Evolutionary conservation across 2,888 invertebrate species (phyloP), one percentile per base, ranked within the genome.

Genomic region (Mellilla xanthometata): DNA sequence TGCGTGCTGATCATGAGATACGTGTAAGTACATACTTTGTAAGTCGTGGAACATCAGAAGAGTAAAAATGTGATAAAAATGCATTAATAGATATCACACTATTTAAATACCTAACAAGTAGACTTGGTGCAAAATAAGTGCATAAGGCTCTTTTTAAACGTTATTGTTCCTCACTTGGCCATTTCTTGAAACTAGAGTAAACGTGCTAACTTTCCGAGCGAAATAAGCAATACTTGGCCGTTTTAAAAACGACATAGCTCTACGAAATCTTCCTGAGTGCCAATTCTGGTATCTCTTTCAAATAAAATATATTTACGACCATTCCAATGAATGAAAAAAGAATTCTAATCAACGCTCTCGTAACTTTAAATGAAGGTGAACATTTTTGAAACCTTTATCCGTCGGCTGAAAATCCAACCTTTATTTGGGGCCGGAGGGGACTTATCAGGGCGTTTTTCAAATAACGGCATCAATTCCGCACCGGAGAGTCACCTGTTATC

Each of bases 391-490:
- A 73, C 73, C 73, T 76, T 79, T 74, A 73, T 69, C 70, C 68
- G 61, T 52, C 49, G 57, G 49, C 60, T 68, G 68, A 72, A 71
- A 72, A 72, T 70, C 70, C 71, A 61, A 67, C 74, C 72, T 76
- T 76, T 76, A 76, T 78, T 81, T 68, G 68, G 63, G 67, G 65
- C 72, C 68, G 71, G 74, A 68, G 73, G 69, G 75, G 78, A 76
- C 78, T 81, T 82, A 82, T 81, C 81, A 69, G 76, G 65, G 68
- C 68, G 72, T 78, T 82, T 79, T 82, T 78, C 77, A 70, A 82
- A 81, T 81, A 79, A 76, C 74, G 69, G 68, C 73, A 68, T 75
- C 78, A 75, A 79, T 80, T 81, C 65, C 70, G 63, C 57, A 67
- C 72, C 75, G 70, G 66, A 67, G 73, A 68, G 71, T 73, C 72